phyloP scores from a whole-genome alignment of 2,888 invertebrate species.

The Chironomus tentans region DNA sequence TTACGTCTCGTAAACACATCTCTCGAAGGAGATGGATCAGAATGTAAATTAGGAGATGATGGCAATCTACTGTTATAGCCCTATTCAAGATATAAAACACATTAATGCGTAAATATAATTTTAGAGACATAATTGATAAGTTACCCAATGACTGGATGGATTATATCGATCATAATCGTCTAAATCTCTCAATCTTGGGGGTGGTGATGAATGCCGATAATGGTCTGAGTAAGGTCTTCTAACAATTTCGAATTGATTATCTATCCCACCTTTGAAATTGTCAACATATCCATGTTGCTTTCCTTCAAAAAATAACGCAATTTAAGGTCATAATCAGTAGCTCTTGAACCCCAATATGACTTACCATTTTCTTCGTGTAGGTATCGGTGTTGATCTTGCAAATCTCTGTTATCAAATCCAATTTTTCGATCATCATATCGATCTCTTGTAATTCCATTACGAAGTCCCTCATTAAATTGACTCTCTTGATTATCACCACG shows the following conservation, averaged over 20 bases:
- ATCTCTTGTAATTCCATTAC: slow-evolving; percentile 26
- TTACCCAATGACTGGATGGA: slow-evolving; percentile 8
- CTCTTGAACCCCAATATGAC: too few species aligned
- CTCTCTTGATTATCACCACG: slow-evolving; percentile 26
- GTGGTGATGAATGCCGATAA: background rate
- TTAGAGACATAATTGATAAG: background rate
- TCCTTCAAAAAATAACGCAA: background rate
- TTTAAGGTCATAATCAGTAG: background rate
- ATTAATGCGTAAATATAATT: background rate
- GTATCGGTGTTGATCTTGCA: slow-evolving; percentile 24
- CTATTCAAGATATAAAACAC: background rate
- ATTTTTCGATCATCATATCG: slow-evolving; percentile 26
- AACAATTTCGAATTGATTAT: slow-evolving; percentile 2
- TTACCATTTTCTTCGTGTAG: slow-evolving; percentile 28
- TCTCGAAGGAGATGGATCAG: background rate
- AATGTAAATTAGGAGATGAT: background rate
- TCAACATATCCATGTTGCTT: slow-evolving; percentile 15
- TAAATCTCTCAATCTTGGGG: background rate
- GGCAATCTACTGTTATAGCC: slow-evolving; percentile 9
- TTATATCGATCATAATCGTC: slow-evolving; percentile 9
- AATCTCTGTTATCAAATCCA: slow-evolving; percentile 26
- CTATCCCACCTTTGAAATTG: background rate
- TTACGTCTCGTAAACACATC: background rate
- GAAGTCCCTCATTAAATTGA: slow-evolving; percentile 25
- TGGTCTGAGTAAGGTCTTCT: slow-evolving; percentile 11